phyloP scores from a whole-genome alignment of 2,888 invertebrate species.

The Ptychoptera contaminata region DNA sequence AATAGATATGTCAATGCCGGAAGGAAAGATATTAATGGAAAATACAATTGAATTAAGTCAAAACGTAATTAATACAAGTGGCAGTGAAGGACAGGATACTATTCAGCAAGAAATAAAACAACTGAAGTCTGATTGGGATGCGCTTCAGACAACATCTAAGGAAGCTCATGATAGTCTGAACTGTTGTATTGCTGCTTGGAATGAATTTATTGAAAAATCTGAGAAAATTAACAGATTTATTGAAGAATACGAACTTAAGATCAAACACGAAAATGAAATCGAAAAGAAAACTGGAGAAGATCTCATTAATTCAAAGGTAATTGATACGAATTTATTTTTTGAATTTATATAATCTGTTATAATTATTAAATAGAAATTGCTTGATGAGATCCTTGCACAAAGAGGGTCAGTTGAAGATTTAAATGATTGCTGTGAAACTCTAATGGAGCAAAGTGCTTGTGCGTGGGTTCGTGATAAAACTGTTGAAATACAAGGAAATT shows the following conservation, averaged over 20 bases:
- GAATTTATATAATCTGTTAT: background rate
- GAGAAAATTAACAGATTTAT: slow-evolving; percentile 62
- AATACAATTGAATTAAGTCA: slow-evolving; percentile 59
- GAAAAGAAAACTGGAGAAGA: slow-evolving; percentile 66
- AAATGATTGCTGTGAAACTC: slow-evolving; percentile 70
- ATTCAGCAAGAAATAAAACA: slow-evolving; percentile 70
- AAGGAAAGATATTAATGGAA: slow-evolving; percentile 57
- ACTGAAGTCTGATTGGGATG: slow-evolving; percentile 67
- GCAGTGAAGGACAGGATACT: slow-evolving; percentile 66
- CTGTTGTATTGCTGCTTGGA: slow-evolving; percentile 67
- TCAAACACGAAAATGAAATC: slow-evolving; percentile 47
- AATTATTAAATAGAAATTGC: slow-evolving; percentile 36
- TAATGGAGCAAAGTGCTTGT: slow-evolving; percentile 76
- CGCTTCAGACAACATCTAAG: slow-evolving; percentile 55
- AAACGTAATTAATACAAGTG: slow-evolving; percentile 58
- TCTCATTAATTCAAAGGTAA: slow-evolving; percentile 56
- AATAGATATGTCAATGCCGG: slow-evolving; percentile 48
- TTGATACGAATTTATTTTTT: background rate
- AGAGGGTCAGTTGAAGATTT: slow-evolving; percentile 68
- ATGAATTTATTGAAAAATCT: slow-evolving; percentile 57
- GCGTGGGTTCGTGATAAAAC: slow-evolving; percentile 76
- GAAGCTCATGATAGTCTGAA: slow-evolving; percentile 60
- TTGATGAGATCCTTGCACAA: slow-evolving; percentile 58
- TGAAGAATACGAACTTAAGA: slow-evolving; percentile 47
- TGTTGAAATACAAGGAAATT: slow-evolving; percentile 66